A percentile compares a stretch with the other conserved stretches of the same genome.
phyloP scores from a whole-genome alignment of 2,113 vertebrate genomes.

The Nymphicus hollandicus region DNA sequence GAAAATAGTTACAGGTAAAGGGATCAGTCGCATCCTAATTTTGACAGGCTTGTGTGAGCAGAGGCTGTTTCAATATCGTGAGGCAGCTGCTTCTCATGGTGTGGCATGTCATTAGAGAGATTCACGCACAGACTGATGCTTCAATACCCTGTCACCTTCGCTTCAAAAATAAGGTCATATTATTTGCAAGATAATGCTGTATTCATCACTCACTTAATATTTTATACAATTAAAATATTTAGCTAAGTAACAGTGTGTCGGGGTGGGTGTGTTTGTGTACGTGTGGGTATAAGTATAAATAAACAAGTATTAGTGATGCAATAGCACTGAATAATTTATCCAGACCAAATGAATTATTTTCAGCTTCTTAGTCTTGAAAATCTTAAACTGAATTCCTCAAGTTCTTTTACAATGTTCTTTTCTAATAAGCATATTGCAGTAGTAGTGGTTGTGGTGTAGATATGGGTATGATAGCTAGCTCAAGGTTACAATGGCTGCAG shows the following conservation, averaged over 20 bases:
- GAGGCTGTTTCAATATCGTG: not conserved
- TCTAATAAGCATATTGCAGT: not conserved
- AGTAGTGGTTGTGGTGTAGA: not conserved
- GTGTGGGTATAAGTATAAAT: constrained; percentile 34
- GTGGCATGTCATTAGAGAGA: not conserved
- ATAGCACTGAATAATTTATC: constrained; percentile 63
- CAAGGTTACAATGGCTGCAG: not conserved
- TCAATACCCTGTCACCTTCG: not conserved
- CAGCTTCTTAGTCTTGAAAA: constrained; percentile 28
- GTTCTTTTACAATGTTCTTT: not conserved
- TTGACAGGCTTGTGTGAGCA: not conserved
- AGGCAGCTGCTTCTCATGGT: not conserved
- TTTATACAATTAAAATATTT: constrained; percentile 63
- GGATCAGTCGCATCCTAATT: not conserved
- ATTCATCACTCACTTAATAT: constrained; percentile 18
- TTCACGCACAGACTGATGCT: not conserved
- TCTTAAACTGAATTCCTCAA: constrained; percentile 20
- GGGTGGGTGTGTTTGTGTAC: not conserved
- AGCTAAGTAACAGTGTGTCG: not conserved
- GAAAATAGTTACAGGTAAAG: not conserved
- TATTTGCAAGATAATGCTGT: not conserved
- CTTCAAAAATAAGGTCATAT: constrained; percentile 6
- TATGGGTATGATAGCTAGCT: not conserved
- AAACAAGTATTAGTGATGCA: constrained; percentile 61
- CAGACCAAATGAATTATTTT: constrained; percentile 62